phyloP scores from a whole-genome alignment of 2,113 vertebrate genomes.

The Dermatemys mawii region DNA sequence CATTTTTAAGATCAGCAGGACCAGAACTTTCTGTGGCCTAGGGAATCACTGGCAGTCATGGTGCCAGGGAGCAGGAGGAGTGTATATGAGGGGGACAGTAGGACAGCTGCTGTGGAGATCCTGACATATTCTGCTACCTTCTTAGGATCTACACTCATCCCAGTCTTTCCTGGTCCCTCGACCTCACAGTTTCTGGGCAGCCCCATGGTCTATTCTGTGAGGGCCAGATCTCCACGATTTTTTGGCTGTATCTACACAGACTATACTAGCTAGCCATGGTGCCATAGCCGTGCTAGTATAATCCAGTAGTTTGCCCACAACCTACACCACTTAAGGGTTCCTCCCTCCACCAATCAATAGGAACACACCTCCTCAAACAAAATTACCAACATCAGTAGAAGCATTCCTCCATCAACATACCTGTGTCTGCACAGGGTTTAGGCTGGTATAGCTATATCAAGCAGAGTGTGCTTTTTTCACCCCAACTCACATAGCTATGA shows the following conservation, averaged over 20 bases:
- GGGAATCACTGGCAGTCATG: not conserved
- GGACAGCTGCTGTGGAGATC: not conserved
- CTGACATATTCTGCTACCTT: not conserved
- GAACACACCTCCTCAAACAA: not conserved
- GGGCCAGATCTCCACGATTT: not conserved
- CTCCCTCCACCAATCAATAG: not conserved
- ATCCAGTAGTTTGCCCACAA: not conserved
- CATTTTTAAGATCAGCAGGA: not conserved
- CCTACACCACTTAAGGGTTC: not conserved
- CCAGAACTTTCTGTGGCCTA: not conserved
- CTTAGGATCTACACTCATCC: not conserved
- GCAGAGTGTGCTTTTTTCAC: not conserved
- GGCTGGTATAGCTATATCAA: not conserved
- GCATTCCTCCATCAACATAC: not conserved
- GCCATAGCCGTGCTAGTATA: not conserved
- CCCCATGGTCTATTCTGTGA: not conserved
- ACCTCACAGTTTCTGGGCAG: not conserved
- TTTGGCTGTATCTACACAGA: not conserved
- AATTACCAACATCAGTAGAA: not conserved
- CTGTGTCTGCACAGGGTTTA: not conserved
- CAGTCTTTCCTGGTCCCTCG: not conserved
- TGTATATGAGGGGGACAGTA: no score
- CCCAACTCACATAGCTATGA: not conserved
- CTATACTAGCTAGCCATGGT: not conserved
- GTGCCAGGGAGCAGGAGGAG: no score